Evolutionary conservation across 2,113 vertebrate species (phyloP).

Genomic region (Gasterosteus aculeatus): DNA sequence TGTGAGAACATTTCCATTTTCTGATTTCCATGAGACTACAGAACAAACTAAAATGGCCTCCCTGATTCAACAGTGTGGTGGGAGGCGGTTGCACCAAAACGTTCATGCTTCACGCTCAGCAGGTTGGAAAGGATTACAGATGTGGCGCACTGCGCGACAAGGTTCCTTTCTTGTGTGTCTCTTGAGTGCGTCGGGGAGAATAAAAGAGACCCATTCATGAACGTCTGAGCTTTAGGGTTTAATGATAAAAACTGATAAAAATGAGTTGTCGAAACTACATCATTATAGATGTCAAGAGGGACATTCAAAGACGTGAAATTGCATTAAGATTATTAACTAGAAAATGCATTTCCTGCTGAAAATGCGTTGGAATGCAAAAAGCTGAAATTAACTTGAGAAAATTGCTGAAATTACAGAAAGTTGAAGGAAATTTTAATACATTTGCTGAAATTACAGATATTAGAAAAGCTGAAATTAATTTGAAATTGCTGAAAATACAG

Average conservation of each 20-base stretch:
- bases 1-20: slow-evolving; percentile 81
- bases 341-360: too few relatives aligned
- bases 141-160: slow-evolving; percentile 49
- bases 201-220: slow-evolving; percentile 17
- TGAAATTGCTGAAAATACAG: too few relatives aligned
- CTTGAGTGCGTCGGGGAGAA: background rate
- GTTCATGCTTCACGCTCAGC: slow-evolving; percentile 55
- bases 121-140: slow-evolving; percentile 64
- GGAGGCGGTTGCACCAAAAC: slow-evolving; percentile 50
- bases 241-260: background rate
- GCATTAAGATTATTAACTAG: background rate
- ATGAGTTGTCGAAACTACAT: background rate
- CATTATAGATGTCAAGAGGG: background rate
- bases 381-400: too few relatives aligned
- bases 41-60: slow-evolving; percentile 79
- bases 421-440: too few relatives aligned
- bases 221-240: background rate
- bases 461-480: too few relatives aligned
- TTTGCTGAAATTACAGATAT: too few relatives aligned
- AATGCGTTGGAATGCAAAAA: too few relatives aligned
- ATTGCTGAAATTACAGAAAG: too few relatives aligned
- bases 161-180: slow-evolving; percentile 46
- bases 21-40: slow-evolving; percentile 77
- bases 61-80: slow-evolving; percentile 49
- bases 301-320: background rate